Evolutionary conservation across 2,888 invertebrate genomes (phyloP), one percentile per base, ranked within the genome.

Genomic region (Cynaeus angustus): DNA sequence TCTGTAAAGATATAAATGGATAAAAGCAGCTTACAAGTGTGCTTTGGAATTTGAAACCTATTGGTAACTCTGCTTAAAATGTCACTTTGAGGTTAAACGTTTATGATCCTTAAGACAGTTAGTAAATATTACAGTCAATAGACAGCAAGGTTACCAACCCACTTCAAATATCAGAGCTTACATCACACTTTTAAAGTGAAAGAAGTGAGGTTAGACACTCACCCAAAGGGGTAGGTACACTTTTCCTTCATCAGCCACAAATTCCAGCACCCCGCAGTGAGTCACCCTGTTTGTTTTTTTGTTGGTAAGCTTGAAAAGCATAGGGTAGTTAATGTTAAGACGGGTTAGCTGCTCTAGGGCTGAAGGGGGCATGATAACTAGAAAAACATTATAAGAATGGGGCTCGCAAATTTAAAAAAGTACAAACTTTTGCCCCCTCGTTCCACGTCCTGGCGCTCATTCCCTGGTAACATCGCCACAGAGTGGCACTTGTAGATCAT

Each of bases 171-270:
- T n/a, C n/a, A n/a, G n/a, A n/a, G n/a, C n/a, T n/a, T n/a, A n/a
- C n/a, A n/a, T n/a, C n/a, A n/a, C n/a, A n/a, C n/a, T 21, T 21
- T 21, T 21, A 1, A 21, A 21, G 21, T 21, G 21, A 21, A 21
- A 21, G 21, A 21, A 21, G 21, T 21, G 21, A 4, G 4, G 21
- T 21, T 21, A 4, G 21, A 4, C 13, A 72, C 85, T 85, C 86
- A 96, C 96, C 99, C 99, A 99, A 82, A 97, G 93, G n/a, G 99
- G 99, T 76, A 99, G 88, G 85, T 98, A 99, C 46, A 97, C 96
- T 86, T 94, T 95, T 26, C 98, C 99, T 86, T 99, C 99, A 83
- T 99, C 98, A 7, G 99, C 99, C 5, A 99, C 97, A 88, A 99
- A 99, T 85, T 99, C 99, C 72, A 99, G 85, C 0, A 99, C 99